Percentiles rank a stretch among this genome's conserved stretches.
phyloP scores from a whole-genome alignment of 1,140 invertebrate species.

The Cydia fagiglandana region DNA sequence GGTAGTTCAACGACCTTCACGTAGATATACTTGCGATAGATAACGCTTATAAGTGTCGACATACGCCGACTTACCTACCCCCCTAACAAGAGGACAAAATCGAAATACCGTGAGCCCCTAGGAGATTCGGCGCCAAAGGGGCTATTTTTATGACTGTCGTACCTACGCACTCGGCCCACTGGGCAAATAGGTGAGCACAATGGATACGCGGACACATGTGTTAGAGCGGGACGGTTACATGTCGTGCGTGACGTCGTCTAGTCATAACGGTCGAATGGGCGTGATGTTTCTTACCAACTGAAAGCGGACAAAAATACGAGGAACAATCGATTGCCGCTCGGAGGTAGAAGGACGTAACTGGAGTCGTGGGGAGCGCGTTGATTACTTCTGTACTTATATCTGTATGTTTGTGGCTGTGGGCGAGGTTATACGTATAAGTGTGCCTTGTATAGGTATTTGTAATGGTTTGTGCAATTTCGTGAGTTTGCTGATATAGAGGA shows the following conservation, averaged over 20 bases:
- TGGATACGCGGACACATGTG: conserved; percentile 62
- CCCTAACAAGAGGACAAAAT: conserved; percentile 69
- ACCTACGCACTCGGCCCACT: conserved; percentile 71
- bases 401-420: neutral
- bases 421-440: neutral
- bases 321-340: conserved; percentile 69
- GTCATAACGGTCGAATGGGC: conserved; percentile 79
- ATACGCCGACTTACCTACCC: conserved; percentile 46
- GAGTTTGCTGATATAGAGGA: too few species aligned
- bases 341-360: conserved; percentile 60
- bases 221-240: conserved; percentile 66
- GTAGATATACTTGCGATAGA: neutral
- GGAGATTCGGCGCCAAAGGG: conserved; percentile 76
- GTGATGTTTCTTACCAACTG: conserved; percentile 77
- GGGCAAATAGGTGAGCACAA: conserved; percentile 67
- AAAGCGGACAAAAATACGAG: conserved; percentile 77
- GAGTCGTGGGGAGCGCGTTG: conserved; percentile 24
- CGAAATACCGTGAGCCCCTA: conserved; percentile 66
- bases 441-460: neutral
- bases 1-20: conserved; percentile 26
- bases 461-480: neutral
- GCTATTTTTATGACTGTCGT: conserved; percentile 78
- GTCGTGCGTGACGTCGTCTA: conserved; percentile 68
- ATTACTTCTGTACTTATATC: conserved; percentile 8
- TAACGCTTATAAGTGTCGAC: conserved; percentile 53